Evolutionary conservation across 2,113 vertebrate species (phyloP).

Genomic region (Callospermophilus lateralis): DNA sequence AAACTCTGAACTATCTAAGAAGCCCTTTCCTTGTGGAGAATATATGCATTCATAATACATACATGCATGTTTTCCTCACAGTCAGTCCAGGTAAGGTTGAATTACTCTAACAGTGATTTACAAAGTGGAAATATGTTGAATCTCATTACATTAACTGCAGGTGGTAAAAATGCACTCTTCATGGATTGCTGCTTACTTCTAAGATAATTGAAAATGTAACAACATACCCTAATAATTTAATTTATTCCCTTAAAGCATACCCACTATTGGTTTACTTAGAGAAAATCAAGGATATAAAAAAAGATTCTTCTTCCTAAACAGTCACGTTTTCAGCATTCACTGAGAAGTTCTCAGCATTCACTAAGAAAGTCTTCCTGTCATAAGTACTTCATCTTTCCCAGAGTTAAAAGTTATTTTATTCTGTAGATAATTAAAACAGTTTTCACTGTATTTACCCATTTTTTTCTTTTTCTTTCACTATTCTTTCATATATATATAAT

Average conservation of each 20-base stretch:
- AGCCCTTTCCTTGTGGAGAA: not conserved
- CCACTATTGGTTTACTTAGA: not conserved
- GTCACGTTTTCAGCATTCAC: too few relatives aligned
- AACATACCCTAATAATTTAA: not conserved
- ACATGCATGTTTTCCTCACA: not conserved
- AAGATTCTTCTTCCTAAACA: not conserved
- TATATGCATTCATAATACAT: rapidly evolving
- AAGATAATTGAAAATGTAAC: slow-evolving; percentile 52
- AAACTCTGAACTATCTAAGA: not conserved
- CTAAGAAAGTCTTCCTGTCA: not conserved
- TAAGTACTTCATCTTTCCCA: not conserved
- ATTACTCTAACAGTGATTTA: not conserved
- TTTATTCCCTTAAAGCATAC: not conserved
- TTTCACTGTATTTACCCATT: not conserved
- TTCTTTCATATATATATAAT: not conserved
- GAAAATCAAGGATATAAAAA: not conserved
- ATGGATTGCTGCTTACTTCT: not conserved
- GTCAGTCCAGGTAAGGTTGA: not conserved
- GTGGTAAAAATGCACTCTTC: not conserved
- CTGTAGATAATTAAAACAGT: not conserved
- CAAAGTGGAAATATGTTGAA: not conserved
- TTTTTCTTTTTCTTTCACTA: slow-evolving; percentile 27
- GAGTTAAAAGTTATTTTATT: not conserved
- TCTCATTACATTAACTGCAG: not conserved
- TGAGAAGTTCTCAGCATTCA: not conserved